Evolutionary conservation across 2,797 vertebrate species (phyloP), one percentile per base, ranked within the genome.

Genomic region (Nothura maculosa): DNA sequence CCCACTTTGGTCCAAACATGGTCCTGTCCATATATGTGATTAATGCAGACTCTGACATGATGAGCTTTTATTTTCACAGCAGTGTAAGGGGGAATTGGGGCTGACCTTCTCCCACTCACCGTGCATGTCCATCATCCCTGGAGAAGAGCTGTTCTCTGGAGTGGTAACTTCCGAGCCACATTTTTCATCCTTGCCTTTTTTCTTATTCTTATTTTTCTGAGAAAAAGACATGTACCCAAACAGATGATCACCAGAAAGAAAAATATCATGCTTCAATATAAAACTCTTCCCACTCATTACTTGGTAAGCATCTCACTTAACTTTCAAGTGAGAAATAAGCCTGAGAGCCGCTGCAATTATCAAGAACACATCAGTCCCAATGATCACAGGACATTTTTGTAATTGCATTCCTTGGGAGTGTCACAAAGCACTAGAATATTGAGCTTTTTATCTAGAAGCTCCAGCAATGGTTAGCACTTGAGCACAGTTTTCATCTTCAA

Each of bases 101-200:
- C 50, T 80, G 87, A 82, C 67, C 72, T 42, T 55, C 68, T 92
- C 83, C 84, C 89, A 97, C 98, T 96, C 96, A 99, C 99, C 99
- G 6, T 99, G 99, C 99, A 99, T 99, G 97, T 99, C 99, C 99
- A 99, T 99, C 99, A 99, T 99, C 83, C 99, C 99, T 0, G 99
- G 99, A 72, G 99, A 99, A 14, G 99, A 99, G 97, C 99, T 99
- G 97, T 99, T 99, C 98, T 99, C 99, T 5, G 99, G 99, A 58
- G 99, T 99, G 45, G 99, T 99, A 95, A 99, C 92, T 97, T 99
- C 99, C 0, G 99, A 99, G 81, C 99, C 99, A 66, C 99, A 99
- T 78, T 99, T 99, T 94, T 99, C 99, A 70, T 99, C 99, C 97
- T 99, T 99, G 75, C 99, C 98, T 75, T 99, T 99, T 96, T 99